Base-by-base conservation (phyloP, 2,797 vertebrate species). In the Lacerta viridis region DNA sequence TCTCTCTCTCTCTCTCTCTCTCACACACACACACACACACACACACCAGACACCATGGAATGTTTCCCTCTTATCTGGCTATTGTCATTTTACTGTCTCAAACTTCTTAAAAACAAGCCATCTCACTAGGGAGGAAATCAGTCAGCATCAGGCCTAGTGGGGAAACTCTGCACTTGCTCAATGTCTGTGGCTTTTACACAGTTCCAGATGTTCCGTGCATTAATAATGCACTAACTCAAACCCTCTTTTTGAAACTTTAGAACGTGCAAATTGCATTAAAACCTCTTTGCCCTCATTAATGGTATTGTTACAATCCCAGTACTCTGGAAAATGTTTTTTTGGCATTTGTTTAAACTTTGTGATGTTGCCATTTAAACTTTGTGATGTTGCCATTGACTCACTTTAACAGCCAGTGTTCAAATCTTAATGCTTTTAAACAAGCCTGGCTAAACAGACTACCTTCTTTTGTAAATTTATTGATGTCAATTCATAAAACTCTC, bases 261-360 rank as follows among this genome's bases (percentile, higher is more conserved):
- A 97, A 97, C 84, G 97, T 97, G 97, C 93, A 97, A 98, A 97
- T 97, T 98, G 97, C 97, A 97, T 97, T 97, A 98, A 97, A 96
- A 97, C 96, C 96, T 96, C 95, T 96, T 96, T 97, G 95, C 97
- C 97, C 97, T 98, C 96, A 97, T 97, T 97, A 97, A 97, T 97
- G 96, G 96, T 95, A 97, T 96, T 97, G 96, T 97, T 97, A 97
- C 95, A 97, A 96, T 96, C 96, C 96, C 90, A 92, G 96, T 87
- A 91, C 95, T 96, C 97, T 97, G 97, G 97, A 97, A 97, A 97
- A 98, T 96, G 97, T 94, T 97, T 97, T 85, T 97, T 97, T 97
- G 97, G 97, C 97, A 96, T 97, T 96, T 97, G 96, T 97, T 97
- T 97, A 96, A 89, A 97, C 96, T 97, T 96, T 92, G 96, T 95